phyloP scores from a whole-genome alignment of 2,888 invertebrate genomes.

The Melieria omissa region DNA sequence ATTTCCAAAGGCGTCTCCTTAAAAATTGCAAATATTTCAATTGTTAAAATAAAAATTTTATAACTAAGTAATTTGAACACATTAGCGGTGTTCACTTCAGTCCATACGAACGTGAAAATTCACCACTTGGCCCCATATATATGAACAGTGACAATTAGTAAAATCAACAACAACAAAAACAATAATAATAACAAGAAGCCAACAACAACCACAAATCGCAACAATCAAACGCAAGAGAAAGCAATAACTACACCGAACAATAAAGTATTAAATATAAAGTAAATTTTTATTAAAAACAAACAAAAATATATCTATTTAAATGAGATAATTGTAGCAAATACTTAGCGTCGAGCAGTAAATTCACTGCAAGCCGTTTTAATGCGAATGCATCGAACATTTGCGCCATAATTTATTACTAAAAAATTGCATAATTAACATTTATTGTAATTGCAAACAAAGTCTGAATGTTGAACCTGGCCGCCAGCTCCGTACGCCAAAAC shows the following conservation, averaged over 20 bases:
- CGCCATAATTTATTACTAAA: too few species aligned
- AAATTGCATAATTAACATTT: constrained; percentile 2
- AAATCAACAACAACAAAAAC: constrained; percentile 28
- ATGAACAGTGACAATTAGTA: constrained; percentile 6
- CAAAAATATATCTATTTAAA: constrained; percentile 7
- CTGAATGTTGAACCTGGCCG: neutral
- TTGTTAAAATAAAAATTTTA: too few species aligned
- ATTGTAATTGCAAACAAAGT: neutral
- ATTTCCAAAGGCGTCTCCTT: too few species aligned
- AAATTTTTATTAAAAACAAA: constrained; percentile 15
- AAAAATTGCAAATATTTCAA: too few species aligned
- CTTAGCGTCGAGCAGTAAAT: constrained; percentile 3
- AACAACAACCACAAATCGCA: constrained; percentile 37
- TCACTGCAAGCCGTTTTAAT: neutral
- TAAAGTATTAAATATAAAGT: constrained; percentile 28
- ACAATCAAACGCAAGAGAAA: constrained; percentile 31
- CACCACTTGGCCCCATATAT: neutral
- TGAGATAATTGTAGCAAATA: constrained; percentile 28
- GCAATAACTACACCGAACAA: constrained; percentile 34
- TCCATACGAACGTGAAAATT: too few species aligned
- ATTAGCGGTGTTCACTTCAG: too few species aligned
- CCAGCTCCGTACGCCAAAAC: constrained; percentile 2
- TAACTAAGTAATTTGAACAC: too few species aligned
- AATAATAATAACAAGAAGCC: constrained; percentile 36
- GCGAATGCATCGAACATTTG: too few species aligned